Conservation (phyloP, 1,140 invertebrate species). For the Anagrus nilaparvatae region DNA sequence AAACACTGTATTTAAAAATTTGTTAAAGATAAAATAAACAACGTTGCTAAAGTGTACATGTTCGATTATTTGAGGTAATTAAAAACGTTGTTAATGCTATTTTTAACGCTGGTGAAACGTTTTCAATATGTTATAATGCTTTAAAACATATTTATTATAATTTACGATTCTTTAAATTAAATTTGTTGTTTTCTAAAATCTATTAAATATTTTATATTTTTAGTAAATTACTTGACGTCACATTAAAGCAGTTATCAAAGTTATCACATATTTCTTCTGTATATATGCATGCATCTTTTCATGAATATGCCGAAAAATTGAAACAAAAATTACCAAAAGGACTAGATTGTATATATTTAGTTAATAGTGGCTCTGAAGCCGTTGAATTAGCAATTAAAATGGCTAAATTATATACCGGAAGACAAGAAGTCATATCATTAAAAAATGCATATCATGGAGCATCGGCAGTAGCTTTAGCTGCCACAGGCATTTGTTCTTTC, state of each 20-base stretch:
- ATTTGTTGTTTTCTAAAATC: too few species aligned
- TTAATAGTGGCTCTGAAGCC: slow-evolving; percentile 95
- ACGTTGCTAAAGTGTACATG: too few species aligned
- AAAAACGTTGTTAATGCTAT: too few species aligned
- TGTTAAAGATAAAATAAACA: too few species aligned
- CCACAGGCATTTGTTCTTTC: slow-evolving; percentile 74
- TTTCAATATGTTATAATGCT: too few species aligned
- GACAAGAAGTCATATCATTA: slow-evolving; percentile 77
- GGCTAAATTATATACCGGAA: slow-evolving; percentile 73
- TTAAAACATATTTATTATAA: too few species aligned
- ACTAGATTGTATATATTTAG: slow-evolving; percentile 73
- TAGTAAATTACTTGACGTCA: slow-evolving; percentile 69
- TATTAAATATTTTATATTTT: too few species aligned
- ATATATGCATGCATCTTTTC: slow-evolving; percentile 80
- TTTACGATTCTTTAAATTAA: too few species aligned
- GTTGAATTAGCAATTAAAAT: slow-evolving; percentile 89
- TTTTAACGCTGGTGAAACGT: too few species aligned
- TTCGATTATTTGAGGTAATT: too few species aligned
- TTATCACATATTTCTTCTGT: slow-evolving; percentile 89
- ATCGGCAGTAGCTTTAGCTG: slow-evolving; percentile 68
- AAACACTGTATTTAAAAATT: too few species aligned
- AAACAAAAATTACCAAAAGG: slow-evolving; percentile 71
- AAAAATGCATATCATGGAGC: slow-evolving; percentile 86
- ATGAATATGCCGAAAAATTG: slow-evolving; percentile 82
- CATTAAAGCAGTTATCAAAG: slow-evolving; percentile 65